Percentiles rank a stretch among this genome's conserved stretches.
Evolutionary conservation across 2,888 invertebrate genomes (phyloP).

Genomic region (Cheilosia pagana): DNA sequence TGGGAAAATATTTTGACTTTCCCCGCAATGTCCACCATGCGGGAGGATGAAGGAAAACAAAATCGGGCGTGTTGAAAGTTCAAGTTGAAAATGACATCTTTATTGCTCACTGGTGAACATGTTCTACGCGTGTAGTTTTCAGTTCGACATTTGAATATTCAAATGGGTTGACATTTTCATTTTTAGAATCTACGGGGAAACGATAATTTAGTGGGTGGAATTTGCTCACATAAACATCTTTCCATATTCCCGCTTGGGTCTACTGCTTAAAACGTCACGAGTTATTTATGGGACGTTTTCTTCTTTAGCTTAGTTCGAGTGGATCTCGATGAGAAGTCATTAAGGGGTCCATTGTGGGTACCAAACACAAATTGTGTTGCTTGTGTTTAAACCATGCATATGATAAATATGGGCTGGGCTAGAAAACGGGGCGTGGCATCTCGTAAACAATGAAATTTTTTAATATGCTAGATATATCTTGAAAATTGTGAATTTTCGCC

Average conservation of each 20-base stretch:
- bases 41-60: neutral
- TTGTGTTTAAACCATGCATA: too few species aligned
- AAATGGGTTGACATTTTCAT: conserved; percentile 25
- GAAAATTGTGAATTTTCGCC: too few species aligned
- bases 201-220: neutral
- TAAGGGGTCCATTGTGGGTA: too few species aligned
- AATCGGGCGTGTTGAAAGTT: conserved; percentile 2
- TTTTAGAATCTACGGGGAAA: conserved; percentile 12
- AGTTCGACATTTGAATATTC: conserved; percentile 14
- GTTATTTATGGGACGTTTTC: neutral
- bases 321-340: too few species aligned
- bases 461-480: too few species aligned
- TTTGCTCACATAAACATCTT: neutral
- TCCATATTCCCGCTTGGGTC: neutral
- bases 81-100: conserved; percentile 12
- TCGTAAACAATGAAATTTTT: too few species aligned
- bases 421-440: too few species aligned
- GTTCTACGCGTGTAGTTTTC: conserved; percentile 10
- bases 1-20: conserved; percentile 54
- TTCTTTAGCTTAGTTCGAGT: too few species aligned
- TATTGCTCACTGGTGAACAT: conserved; percentile 12
- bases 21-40: conserved; percentile 2
- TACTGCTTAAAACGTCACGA: neutral
- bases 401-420: too few species aligned
- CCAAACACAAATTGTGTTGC: too few species aligned